phyloP scores from a whole-genome alignment of 2,113 vertebrate species.

The Otis tarda region DNA sequence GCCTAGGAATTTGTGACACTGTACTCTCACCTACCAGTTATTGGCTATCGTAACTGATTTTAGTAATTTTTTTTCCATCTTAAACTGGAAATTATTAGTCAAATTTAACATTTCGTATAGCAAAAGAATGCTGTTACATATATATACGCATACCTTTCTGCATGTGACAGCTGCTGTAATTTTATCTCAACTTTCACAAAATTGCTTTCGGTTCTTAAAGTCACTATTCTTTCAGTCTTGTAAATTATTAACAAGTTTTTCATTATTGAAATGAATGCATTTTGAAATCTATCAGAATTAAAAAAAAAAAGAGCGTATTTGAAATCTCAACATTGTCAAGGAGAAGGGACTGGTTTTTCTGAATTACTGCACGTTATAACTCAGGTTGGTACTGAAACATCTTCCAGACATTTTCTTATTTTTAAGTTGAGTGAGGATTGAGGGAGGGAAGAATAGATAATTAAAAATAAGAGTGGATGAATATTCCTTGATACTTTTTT shows the following conservation, averaged over 20 bases:
- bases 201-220: neutral
- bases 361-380: neutral
- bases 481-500: neutral
- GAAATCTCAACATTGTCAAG: neutral
- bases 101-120: neutral
- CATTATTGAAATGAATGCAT: neutral
- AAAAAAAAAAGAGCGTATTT: neutral
- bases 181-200: neutral
- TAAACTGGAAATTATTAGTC: conserved; percentile 3
- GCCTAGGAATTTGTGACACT: neutral
- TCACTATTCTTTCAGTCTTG: neutral
- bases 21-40: neutral
- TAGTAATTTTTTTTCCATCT: neutral
- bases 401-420: neutral
- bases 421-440: neutral
- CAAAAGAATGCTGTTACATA: neutral
- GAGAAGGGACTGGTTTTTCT: neutral
- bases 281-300: neutral
- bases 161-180: neutral
- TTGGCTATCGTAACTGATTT: neutral
- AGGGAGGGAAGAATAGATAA: neutral
- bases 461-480: neutral
- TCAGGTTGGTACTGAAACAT: neutral
- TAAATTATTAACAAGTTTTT: neutral
- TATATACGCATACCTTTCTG: neutral